Percentiles rank a stretch among this genome's conserved stretches.
Evolutionary conservation across 2,113 vertebrate genomes (phyloP).

Genomic region (Syrmaticus mikado): DNA sequence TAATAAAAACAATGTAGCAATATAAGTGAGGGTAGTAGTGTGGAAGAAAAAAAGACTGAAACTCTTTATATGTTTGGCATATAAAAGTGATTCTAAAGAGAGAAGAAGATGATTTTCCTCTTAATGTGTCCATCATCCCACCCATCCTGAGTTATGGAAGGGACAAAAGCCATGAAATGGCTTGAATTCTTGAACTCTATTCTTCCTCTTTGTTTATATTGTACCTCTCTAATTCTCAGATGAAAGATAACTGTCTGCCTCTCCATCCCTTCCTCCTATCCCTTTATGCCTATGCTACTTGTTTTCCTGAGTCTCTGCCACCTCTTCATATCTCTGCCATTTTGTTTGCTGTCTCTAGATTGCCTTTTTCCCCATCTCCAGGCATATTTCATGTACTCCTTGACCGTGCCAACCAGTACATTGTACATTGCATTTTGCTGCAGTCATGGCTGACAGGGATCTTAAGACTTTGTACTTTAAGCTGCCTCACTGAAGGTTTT

Average conservation of each 20-base stretch:
- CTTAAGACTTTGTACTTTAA: background rate
- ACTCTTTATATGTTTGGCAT: background rate
- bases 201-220: background rate
- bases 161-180: background rate
- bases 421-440: background rate
- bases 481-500: background rate
- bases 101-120: background rate
- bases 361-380: background rate
- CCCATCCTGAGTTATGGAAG: background rate
- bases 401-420: background rate
- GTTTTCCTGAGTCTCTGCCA: background rate
- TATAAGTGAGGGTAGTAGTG: accelerated
- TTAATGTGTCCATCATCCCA: background rate
- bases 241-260: background rate
- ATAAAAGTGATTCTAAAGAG: background rate
- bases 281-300: background rate
- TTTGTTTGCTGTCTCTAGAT: background rate
- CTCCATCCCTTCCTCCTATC: background rate
- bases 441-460: background rate
- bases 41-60: background rate
- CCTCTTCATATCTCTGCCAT: background rate
- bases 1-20: background rate
- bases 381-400: background rate
- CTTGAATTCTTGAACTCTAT: background rate
- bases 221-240: background rate